A percentile compares a stretch with the other conserved stretches of the same genome.
phyloP scores from a whole-genome alignment of 2,113 vertebrate species.

The Ictalurus punctatus region DNA sequence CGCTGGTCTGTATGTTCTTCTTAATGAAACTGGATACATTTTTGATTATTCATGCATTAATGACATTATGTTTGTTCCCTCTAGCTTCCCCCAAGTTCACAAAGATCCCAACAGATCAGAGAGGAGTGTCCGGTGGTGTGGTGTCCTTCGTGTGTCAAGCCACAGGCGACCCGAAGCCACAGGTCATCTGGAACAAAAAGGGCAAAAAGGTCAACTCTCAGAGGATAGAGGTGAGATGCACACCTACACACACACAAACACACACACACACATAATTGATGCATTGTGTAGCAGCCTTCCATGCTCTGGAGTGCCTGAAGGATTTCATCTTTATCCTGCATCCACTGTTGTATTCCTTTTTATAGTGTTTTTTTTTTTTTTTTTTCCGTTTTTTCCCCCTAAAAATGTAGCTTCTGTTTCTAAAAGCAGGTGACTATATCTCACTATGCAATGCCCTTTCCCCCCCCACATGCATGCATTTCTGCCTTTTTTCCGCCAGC shows the following conservation, averaged over 20 bases:
- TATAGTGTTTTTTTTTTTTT: not conserved
- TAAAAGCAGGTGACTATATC: not conserved
- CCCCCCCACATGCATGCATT: not conserved
- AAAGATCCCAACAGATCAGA: constrained; percentile 93
- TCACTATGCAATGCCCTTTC: not conserved
- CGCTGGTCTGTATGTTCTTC: not conserved
- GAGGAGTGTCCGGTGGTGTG: constrained; percentile 93
- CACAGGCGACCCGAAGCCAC: constrained; percentile 87
- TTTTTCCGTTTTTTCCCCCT: too few species aligned
- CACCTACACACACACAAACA: not conserved
- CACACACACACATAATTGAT: not conserved
- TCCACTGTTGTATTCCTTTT: not conserved
- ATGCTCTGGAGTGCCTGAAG: not conserved
- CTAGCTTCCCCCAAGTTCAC: constrained; percentile 83
- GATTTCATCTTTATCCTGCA: not conserved
- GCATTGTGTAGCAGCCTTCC: not conserved
- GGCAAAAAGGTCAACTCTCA: constrained; percentile 99
- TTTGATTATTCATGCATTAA: not conserved
- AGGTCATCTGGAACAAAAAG: constrained; percentile 98
- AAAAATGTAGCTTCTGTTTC: not conserved
- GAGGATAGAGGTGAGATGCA: constrained; percentile 88
- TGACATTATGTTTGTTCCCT: not conserved
- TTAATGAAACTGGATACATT: not conserved
- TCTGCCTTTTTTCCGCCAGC: not conserved
- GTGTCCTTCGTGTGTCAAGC: constrained; percentile 98